Base-by-base conservation (phyloP, 2,888 invertebrate genomes). In the Ptilodon capucinus region DNA sequence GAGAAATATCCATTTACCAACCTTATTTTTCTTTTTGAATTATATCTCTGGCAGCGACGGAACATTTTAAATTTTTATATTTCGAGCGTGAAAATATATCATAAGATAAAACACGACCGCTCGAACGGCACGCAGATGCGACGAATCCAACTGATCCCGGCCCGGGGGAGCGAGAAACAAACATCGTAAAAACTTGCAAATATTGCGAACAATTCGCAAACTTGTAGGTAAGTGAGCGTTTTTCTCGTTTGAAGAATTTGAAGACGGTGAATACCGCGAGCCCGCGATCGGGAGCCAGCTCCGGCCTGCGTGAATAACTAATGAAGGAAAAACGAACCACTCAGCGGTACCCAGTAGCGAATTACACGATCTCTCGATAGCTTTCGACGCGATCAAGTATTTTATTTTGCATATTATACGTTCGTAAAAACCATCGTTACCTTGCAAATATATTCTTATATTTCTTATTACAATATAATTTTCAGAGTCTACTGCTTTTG, bases 181-280 rank as follows among this genome's bases (percentile, higher is more conserved):
- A 81, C 76, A 78, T 77, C 74, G 82, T 79, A 84, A 82, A 84
- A 85, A 86, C 75, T 83, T 79, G 76, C 70, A 73, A 78, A 79
- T 76, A 79, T 78, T 76, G 74, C 76, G 67, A 77, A 79, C 79
- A 81, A 79, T 80, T 79, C 78, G 65, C 70, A 62, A 79, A 79
- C 64, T 81, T 78, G 71, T 71, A 74, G 67, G 72, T 79, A 77
- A 78, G 74, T 73, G 70, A 76, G 65, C 66, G 73, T 75, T 75
- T 77, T 74, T 74, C 71, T 68, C 66, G 57, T 76, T 76, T 68
- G 66, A 71, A 76, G 65, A 73, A 73, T 64, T 60, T 53, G 13
- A 21, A n/a, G 35, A 11, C 35, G 17, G 35, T 17, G 35, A 14
- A 35, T 3, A 47, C 46, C 50, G 52, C 40, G 41, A 40, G 41